These are phyloP conservation scores for Hoplostethus atlanticus DNA, from an alignment of 2,797 vertebrate species.

Conservation along the genomic window DNA sequence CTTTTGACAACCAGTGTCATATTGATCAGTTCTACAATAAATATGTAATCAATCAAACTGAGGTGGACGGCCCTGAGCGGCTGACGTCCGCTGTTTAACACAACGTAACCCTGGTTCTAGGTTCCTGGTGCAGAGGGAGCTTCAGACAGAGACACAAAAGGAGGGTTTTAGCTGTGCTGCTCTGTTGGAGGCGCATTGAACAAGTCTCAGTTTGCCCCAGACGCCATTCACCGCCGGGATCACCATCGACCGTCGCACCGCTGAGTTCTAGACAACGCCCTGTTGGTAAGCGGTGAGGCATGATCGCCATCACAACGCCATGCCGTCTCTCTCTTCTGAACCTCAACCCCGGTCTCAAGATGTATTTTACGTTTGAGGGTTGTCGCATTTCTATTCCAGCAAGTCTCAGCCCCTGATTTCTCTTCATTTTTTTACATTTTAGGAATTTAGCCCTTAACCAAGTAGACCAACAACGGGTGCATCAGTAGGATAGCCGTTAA, in stretches of 20 bases:
- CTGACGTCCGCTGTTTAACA: no score
- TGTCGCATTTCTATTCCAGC: no score
- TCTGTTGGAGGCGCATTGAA: constrained; percentile 3
- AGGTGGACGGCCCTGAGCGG: no score
- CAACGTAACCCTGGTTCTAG: not conserved
- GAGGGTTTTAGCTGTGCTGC: not conserved
- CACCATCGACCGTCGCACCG: not conserved
- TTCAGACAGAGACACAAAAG: constrained; percentile 2
- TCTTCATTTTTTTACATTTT: not conserved
- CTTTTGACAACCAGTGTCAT: no score
- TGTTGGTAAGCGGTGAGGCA: not conserved
- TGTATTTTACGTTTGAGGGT: no score
- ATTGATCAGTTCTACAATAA: no score
- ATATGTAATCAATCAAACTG: no score
- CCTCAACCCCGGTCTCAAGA: not conserved
- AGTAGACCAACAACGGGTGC: no score
- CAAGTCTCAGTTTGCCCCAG: not conserved
- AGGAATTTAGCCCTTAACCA: not conserved
- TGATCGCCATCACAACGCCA: not conserved
- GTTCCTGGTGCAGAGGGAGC: not conserved
- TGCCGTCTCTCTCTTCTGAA: not conserved
- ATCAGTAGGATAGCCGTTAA: no score
- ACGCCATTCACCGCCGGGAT: not conserved
- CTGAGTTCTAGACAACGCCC: not conserved
- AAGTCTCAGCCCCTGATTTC: not conserved